A percentile compares a stretch with the other conserved stretches of the same genome.
Evolutionary conservation across 2,113 vertebrate species (phyloP).

Genomic region (Nesoenas mayeri): DNA sequence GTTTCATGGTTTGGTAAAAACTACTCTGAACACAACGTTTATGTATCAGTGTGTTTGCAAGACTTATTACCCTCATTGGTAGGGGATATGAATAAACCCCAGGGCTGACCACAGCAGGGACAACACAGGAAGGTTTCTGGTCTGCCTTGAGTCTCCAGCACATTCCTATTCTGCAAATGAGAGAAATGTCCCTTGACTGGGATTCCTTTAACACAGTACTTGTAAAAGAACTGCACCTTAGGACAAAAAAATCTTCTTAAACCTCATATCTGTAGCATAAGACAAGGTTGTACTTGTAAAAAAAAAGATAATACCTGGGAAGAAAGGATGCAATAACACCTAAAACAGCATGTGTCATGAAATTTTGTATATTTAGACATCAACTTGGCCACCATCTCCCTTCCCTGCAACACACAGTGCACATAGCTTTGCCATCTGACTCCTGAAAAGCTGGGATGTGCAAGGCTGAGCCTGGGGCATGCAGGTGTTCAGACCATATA

Average conservation of each 20-base stretch:
- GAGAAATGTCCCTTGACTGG: neutral
- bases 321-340: neutral
- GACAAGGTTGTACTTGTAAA: neutral
- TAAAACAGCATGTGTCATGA: neutral
- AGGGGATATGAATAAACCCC: neutral
- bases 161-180: neutral
- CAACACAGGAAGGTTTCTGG: neutral
- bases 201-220: neutral
- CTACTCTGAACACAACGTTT: neutral
- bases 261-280: neutral
- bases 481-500: too few relatives aligned
- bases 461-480: neutral
- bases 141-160: neutral
- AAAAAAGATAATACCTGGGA: rapidly evolving
- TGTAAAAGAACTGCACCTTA: neutral
- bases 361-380: neutral
- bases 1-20: neutral
- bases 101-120: neutral
- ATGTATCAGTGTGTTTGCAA: neutral
- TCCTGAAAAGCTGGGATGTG: neutral
- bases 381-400: neutral
- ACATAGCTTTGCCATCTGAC: neutral
- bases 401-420: neutral
- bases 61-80: neutral
- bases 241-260: neutral